phyloP scores from a whole-genome alignment of 2,797 vertebrate genomes.

The Poeciliopsis paucimaculata region DNA sequence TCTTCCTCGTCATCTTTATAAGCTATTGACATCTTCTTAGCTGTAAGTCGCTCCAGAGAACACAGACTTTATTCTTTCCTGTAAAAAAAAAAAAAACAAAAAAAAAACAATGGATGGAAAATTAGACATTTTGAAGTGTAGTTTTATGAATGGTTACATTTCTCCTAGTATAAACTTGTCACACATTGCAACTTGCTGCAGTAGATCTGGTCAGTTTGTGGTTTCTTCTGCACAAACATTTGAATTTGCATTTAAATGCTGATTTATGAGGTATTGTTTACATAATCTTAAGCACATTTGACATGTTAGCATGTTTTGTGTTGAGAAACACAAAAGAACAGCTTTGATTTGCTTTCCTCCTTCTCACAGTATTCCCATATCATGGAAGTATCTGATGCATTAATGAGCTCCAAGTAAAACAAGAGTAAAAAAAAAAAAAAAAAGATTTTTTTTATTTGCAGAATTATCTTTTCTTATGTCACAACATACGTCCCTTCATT shows the following conservation, averaged over 20 bases:
- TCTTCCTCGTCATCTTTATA: slow-evolving; percentile 84
- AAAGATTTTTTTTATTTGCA: background rate
- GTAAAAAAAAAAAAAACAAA: background rate
- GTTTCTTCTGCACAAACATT: too few species aligned
- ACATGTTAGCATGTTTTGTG: background rate
- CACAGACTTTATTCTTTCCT: background rate
- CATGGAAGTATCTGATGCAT: too few species aligned
- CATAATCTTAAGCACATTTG: background rate
- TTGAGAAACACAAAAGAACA: background rate
- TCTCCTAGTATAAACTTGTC: background rate
- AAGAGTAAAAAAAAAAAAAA: background rate
- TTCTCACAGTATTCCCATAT: background rate
- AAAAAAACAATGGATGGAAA: background rate
- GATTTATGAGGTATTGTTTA: background rate
- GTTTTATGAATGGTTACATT: background rate
- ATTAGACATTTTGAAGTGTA: background rate
- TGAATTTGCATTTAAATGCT: background rate
- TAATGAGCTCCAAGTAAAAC: background rate
- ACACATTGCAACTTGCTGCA: background rate
- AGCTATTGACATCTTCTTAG: slow-evolving; percentile 77
- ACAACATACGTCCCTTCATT: slow-evolving; percentile 38
- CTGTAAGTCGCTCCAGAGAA: slow-evolving; percentile 41
- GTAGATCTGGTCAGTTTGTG: background rate
- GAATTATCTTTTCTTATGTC: slow-evolving; percentile 5
- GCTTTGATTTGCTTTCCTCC: background rate